phyloP scores from a whole-genome alignment of 2,888 invertebrate species.

The Acleris laterana region DNA sequence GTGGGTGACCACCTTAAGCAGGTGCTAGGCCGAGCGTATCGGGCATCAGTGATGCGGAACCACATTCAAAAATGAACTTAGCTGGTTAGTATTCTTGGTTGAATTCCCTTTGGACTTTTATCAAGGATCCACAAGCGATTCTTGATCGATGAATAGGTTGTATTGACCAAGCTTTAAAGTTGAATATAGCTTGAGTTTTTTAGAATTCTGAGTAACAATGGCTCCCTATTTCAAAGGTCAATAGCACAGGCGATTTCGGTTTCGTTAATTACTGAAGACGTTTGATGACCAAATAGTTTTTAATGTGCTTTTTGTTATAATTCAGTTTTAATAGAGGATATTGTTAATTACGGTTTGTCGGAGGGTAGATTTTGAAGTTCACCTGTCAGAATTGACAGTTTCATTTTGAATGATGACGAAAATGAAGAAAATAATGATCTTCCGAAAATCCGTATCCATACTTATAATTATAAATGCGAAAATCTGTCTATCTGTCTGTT shows the following conservation, averaged over 20 bases:
- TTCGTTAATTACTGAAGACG: slow-evolving; percentile 72
- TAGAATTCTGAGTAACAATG: slow-evolving; percentile 62
- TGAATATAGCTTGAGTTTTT: slow-evolving; percentile 51
- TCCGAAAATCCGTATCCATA: no score
- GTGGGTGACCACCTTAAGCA: slow-evolving; percentile 77
- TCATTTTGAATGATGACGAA: neutral
- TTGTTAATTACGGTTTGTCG: slow-evolving; percentile 19
- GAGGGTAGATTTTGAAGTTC: neutral
- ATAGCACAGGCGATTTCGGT: slow-evolving; percentile 76
- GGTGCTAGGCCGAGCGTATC: slow-evolving; percentile 72
- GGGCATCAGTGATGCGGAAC: slow-evolving; percentile 68
- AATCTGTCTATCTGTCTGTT: no score
- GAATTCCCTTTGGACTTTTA: slow-evolving; percentile 40
- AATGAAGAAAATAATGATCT: no score
- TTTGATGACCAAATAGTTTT: slow-evolving; percentile 47
- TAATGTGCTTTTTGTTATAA: slow-evolving; percentile 36
- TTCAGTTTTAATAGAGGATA: slow-evolving; percentile 33
- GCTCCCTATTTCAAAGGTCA: slow-evolving; percentile 68
- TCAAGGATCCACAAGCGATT: slow-evolving; percentile 60
- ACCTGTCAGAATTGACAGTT: slow-evolving; percentile 10
- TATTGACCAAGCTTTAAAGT: slow-evolving; percentile 59
- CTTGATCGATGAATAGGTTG: slow-evolving; percentile 61
- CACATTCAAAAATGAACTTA: slow-evolving; percentile 38
- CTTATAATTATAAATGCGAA: no score
- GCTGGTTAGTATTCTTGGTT: slow-evolving; percentile 26